Base-by-base conservation (phyloP, 2,797 vertebrate genomes). In the Catostomus latipinnis region DNA sequence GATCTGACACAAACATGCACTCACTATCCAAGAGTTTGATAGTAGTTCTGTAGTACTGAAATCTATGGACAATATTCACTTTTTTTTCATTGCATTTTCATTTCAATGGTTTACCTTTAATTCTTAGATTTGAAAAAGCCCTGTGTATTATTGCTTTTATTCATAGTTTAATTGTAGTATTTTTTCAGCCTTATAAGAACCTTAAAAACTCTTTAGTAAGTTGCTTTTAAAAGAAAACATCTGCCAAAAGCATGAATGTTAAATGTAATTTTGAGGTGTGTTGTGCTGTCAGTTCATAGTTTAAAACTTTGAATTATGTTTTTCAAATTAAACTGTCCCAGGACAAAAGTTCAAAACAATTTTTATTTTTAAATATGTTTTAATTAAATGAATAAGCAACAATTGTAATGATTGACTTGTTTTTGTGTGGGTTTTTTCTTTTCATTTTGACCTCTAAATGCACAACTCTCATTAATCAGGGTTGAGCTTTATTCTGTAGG, bases 11-110 rank as follows among this genome's bases (percentile, higher is more conserved):
- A 74, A 74, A 65, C 48, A 52, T 46, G 13, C 0, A 1, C 34
- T 76, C 45, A 50, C 63, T 49, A 34, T 53, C 48, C 13, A 62
- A 74, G 11, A 46, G 43, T 67, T 66, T 6, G 22, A 3, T 67
- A n/a, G 8, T 6, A 13, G 34, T 16, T 76, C 4, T 67, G 62
- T 57, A 66, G 34, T 53, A 66, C 7, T 1, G 11, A 54, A 16
- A 63, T 74, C 18, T n/a, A 61, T 14, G 8, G 1, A 6, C 6
- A 11, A 18, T 49, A 6, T n/a, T 52, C 2, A 57, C 46, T 72
- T 18, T 16, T 11, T 13, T 48, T 43, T 22, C 22, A 9, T 56
- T 57, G 1, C 1, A 8, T 48, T 10, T 7, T 52, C 0, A 8
- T 53, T 16, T 54, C 48, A 75, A 8, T 75, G 8, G 10, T n/a